Evolutionary conservation across 2,797 vertebrate species (phyloP).

Genomic region (Acanthiza pusilla): DNA sequence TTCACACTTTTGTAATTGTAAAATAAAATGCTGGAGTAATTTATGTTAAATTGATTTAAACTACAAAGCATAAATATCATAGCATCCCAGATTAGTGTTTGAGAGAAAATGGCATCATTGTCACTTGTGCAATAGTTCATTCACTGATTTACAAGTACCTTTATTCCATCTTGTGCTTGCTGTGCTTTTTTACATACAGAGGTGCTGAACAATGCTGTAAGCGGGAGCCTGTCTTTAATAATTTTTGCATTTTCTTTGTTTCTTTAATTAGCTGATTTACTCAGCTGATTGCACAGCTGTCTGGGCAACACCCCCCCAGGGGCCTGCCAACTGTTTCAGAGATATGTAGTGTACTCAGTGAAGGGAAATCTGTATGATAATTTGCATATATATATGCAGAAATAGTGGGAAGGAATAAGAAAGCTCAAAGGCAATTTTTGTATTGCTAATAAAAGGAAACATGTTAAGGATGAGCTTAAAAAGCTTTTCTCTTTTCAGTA

Average conservation of each 20-base stretch:
- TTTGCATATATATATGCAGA: slow-evolving; percentile 40
- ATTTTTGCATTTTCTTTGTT: slow-evolving; percentile 69
- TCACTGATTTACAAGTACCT: background rate
- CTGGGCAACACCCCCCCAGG: slow-evolving; percentile 47
- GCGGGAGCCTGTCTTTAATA: slow-evolving; percentile 28
- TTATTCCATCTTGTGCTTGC: background rate
- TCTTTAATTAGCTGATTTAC: slow-evolving; percentile 73
- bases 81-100: background rate
- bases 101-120: background rate
- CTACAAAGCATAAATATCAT: slow-evolving; percentile 50
- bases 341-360: slow-evolving; percentile 5
- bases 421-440: slow-evolving; percentile 38
- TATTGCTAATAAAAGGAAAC: slow-evolving; percentile 30
- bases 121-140: background rate
- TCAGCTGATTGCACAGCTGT: slow-evolving; percentile 68
- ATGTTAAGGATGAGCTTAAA: slow-evolving; percentile 29
- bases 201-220: slow-evolving; percentile 42
- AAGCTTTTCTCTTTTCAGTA: slow-evolving; percentile 32
- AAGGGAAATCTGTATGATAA: slow-evolving; percentile 40
- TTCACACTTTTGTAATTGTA: slow-evolving; percentile 46
- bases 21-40: slow-evolving; percentile 41
- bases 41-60: slow-evolving; percentile 70
- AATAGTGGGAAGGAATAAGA: slow-evolving; percentile 1
- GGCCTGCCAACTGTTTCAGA: slow-evolving; percentile 62
- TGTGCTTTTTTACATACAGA: slow-evolving; percentile 21